A percentile compares a stretch with the other conserved stretches of the same genome.
phyloP scores from a whole-genome alignment of 2,113 vertebrate species.

The Oxyura jamaicensis region DNA sequence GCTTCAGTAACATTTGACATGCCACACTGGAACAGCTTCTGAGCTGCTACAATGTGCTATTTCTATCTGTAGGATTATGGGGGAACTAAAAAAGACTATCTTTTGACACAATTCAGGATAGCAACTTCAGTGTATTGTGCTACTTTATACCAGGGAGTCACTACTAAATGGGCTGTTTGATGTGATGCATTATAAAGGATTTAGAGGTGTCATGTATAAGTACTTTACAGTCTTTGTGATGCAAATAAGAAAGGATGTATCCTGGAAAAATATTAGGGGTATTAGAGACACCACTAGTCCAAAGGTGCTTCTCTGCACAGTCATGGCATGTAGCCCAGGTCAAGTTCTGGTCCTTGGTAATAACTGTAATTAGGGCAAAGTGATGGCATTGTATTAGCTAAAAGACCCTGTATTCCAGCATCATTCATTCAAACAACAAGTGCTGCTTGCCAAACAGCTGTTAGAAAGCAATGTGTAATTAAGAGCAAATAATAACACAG shows the following conservation, averaged over 20 bases:
- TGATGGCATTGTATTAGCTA: neutral
- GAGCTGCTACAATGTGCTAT: slow-evolving; percentile 8
- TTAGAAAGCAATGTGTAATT: neutral
- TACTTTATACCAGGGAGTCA: neutral
- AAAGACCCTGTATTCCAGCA: neutral
- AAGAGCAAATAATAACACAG: neutral
- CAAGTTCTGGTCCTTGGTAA: neutral
- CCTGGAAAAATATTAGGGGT: neutral
- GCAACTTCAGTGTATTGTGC: neutral
- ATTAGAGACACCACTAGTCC: neutral
- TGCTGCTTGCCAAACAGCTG: neutral
- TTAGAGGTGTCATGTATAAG: slow-evolving; percentile 18
- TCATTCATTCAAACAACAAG: neutral
- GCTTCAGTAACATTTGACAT: slow-evolving; percentile 25
- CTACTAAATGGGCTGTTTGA: slow-evolving; percentile 47
- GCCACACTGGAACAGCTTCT: slow-evolving; percentile 15
- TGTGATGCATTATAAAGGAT: neutral
- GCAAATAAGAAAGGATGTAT: slow-evolving; percentile 17
- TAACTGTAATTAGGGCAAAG: neutral
- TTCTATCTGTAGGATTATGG: slow-evolving; percentile 1
- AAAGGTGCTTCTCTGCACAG: neutral
- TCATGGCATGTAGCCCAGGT: neutral
- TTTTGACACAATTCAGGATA: slow-evolving; percentile 33
- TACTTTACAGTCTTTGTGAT: slow-evolving; percentile 23
- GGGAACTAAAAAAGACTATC: slow-evolving; percentile 30